phyloP scores from a whole-genome alignment of 2,888 invertebrate species.

The Ctenicera cuprea region DNA sequence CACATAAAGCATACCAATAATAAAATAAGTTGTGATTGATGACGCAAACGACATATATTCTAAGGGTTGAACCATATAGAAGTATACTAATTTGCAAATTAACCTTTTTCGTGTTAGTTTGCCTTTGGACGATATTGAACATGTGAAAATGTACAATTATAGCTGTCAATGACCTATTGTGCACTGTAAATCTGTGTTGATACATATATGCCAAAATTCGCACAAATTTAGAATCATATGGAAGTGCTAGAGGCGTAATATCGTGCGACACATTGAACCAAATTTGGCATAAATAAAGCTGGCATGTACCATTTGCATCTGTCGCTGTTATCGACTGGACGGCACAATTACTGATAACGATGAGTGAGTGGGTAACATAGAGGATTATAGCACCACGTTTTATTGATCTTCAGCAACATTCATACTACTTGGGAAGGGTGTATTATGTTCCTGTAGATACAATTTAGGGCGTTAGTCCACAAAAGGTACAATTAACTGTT shows the following conservation, averaged over 20 bases:
- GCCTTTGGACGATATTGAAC: too few relatives aligned
- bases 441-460: background rate
- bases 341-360: conserved; percentile 42
- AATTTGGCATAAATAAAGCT: conserved; percentile 41
- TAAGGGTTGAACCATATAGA: too few relatives aligned
- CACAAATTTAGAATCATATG: conserved; percentile 2
- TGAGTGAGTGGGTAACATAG: conserved; percentile 32
- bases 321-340: conserved; percentile 37
- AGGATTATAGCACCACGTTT: background rate
- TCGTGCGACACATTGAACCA: conserved; percentile 18
- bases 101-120: too few relatives aligned
- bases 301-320: conserved; percentile 36
- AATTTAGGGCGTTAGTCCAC: background rate
- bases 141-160: too few relatives aligned
- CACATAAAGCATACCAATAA: too few relatives aligned
- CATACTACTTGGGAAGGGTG: background rate
- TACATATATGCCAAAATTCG: background rate
- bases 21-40: too few relatives aligned
- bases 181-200: too few relatives aligned
- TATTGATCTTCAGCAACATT: background rate
- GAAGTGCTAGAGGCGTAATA: conserved; percentile 3
- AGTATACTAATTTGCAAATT: too few relatives aligned
- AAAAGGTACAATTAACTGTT: conserved; percentile 11
- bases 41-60: too few relatives aligned
- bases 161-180: too few relatives aligned